phyloP scores from a whole-genome alignment of 2,888 invertebrate species.

The Drosophila demipolita region DNA sequence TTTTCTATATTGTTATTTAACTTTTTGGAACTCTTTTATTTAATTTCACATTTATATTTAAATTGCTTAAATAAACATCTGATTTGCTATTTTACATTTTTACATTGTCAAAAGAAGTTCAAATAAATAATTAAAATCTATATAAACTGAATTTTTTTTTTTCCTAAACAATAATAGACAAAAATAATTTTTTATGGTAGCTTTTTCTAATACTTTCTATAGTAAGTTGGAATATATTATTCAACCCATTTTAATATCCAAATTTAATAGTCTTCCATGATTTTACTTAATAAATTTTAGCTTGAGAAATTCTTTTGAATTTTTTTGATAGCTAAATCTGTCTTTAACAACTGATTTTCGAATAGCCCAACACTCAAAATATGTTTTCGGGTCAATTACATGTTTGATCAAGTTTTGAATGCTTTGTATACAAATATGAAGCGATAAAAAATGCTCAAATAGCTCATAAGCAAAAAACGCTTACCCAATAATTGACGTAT shows the following conservation, averaged over 20 bases:
- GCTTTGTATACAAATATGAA: background rate
- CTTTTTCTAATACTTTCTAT: too few relatives aligned
- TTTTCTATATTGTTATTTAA: too few relatives aligned
- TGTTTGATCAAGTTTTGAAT: background rate
- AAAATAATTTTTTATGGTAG: too few relatives aligned
- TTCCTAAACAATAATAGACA: too few relatives aligned
- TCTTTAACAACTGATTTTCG: background rate
- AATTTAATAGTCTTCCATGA: background rate
- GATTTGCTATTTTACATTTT: too few relatives aligned
- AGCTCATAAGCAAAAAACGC: background rate
- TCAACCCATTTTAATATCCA: background rate
- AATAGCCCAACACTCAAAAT: too few relatives aligned
- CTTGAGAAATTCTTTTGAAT: background rate
- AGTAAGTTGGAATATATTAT: background rate
- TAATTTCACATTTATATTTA: too few relatives aligned
- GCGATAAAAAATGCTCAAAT: background rate
- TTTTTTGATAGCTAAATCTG: background rate
- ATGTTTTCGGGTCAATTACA: background rate
- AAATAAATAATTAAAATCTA: too few relatives aligned
- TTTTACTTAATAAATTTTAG: background rate
- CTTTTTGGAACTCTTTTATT: too few relatives aligned
- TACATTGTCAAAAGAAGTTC: too few relatives aligned
- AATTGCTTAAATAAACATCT: too few relatives aligned
- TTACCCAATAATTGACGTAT: conserved; percentile 1
- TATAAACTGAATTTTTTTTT: too few relatives aligned